These are phyloP conservation scores for Nasonia oneida DNA, from an alignment of 2,888 invertebrate genomes.

Conservation along the genomic window DNA sequence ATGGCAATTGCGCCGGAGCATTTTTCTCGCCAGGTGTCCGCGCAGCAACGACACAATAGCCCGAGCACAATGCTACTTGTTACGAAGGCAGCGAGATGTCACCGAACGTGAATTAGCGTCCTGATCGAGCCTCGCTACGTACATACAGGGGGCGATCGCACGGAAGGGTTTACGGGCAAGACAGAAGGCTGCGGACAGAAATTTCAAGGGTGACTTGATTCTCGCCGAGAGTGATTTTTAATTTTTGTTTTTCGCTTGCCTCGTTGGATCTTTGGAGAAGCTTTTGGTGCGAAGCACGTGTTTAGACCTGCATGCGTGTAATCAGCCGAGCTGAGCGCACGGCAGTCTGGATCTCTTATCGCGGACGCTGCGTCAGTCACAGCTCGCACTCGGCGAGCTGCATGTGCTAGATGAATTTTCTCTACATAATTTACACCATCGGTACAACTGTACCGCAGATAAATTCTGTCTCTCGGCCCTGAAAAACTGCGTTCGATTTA, in stretches of 20 bases:
- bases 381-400: too few species aligned
- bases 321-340: too few species aligned
- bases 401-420: too few species aligned
- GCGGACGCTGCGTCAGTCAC: too few species aligned
- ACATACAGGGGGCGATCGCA: constrained; percentile 37
- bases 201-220: constrained; percentile 33
- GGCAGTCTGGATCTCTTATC: too few species aligned
- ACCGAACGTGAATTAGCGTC: constrained; percentile 76
- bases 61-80: constrained; percentile 76
- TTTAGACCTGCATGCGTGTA: too few species aligned
- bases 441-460: too few species aligned
- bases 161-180: constrained; percentile 57
- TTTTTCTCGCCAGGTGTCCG: constrained; percentile 72
- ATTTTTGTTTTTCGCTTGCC: not conserved
- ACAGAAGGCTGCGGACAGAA: constrained; percentile 44
- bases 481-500: too few species aligned
- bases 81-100: constrained; percentile 77
- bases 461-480: too few species aligned
- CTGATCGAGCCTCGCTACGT: constrained; percentile 65
- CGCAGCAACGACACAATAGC: constrained; percentile 67
- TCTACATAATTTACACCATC: too few species aligned
- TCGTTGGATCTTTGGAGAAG: not conserved
- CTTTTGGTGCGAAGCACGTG: too few species aligned
- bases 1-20: constrained; percentile 71
- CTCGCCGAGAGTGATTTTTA: not conserved